These are phyloP conservation scores for Danio albolineatus DNA, from an alignment of 2,797 vertebrate species.

Conservation along the genomic window DNA sequence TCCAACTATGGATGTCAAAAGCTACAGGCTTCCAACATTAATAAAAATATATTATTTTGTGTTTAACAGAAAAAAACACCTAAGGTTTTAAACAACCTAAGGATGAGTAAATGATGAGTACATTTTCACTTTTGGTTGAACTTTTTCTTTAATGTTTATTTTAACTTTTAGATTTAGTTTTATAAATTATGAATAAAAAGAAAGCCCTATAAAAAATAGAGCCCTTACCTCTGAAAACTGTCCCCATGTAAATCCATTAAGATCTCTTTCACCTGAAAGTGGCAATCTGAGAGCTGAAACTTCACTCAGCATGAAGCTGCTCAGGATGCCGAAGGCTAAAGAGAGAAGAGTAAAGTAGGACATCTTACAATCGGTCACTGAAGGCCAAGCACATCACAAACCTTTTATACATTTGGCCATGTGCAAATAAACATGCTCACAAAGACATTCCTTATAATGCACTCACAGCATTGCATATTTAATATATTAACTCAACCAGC, in stretches of 20 bases:
- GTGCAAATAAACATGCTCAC: constrained; percentile 34
- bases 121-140: too few relatives aligned
- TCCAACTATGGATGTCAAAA: too few relatives aligned
- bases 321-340: constrained; percentile 53
- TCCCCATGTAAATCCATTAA: constrained; percentile 41
- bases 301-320: constrained; percentile 49
- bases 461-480: constrained; percentile 28
- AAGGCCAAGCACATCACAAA: neutral
- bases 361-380: constrained; percentile 52
- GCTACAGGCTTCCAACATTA: too few relatives aligned
- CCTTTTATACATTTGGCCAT: constrained; percentile 54
- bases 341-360: constrained; percentile 39
- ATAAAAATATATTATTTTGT: too few relatives aligned
- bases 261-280: constrained; percentile 20
- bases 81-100: too few relatives aligned
- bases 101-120: too few relatives aligned
- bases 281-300: constrained; percentile 47
- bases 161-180: too few relatives aligned
- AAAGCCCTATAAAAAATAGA: neutral
- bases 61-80: too few relatives aligned
- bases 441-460: constrained; percentile 46
- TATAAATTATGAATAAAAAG: too few relatives aligned
- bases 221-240: constrained; percentile 49
- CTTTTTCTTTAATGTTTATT: too few relatives aligned
- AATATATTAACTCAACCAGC: constrained; percentile 12